Evolutionary conservation across 2,113 vertebrate genomes (phyloP).

Genomic region (Pterocles orientalis): DNA sequence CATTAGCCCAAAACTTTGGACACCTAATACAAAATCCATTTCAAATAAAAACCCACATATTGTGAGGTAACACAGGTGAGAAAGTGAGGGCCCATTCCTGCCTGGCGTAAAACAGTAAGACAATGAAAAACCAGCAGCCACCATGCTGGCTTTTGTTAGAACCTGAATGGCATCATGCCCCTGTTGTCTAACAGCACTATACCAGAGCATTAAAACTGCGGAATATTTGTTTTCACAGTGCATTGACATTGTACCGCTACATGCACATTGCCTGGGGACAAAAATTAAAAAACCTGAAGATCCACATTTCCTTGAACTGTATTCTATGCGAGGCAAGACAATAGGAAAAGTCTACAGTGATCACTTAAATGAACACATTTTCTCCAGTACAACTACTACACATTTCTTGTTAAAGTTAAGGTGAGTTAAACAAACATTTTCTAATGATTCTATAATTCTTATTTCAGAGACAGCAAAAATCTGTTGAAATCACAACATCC

Average conservation of each 20-base stretch:
- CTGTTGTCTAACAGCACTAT: not conserved
- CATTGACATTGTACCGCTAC: constrained; percentile 4
- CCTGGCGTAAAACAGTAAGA: not conserved
- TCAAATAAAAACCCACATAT: not conserved
- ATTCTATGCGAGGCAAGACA: constrained; percentile 51
- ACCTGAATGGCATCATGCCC: not conserved
- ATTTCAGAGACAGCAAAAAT: not conserved
- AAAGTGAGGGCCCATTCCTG: not conserved
- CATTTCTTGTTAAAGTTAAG: not conserved
- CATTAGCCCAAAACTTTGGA: not conserved
- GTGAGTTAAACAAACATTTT: not conserved
- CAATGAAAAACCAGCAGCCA: not conserved
- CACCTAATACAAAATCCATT: not conserved
- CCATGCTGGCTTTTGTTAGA: not conserved
- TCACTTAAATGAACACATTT: constrained; percentile 38
- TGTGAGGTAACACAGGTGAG: constrained; percentile 3
- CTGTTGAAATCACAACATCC: not conserved
- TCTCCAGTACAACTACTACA: not conserved
- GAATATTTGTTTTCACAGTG: constrained; percentile 13
- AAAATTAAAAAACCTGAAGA: constrained; percentile 41
- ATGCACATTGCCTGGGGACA: constrained; percentile 20
- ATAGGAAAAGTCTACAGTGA: constrained; percentile 30
- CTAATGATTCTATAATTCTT: not conserved
- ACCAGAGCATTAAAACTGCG: not conserved
- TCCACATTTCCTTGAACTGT: constrained; percentile 1